phyloP scores from a whole-genome alignment of 1,140 invertebrate genomes.

The Pachyrhynchus sulphureomaculatus region DNA sequence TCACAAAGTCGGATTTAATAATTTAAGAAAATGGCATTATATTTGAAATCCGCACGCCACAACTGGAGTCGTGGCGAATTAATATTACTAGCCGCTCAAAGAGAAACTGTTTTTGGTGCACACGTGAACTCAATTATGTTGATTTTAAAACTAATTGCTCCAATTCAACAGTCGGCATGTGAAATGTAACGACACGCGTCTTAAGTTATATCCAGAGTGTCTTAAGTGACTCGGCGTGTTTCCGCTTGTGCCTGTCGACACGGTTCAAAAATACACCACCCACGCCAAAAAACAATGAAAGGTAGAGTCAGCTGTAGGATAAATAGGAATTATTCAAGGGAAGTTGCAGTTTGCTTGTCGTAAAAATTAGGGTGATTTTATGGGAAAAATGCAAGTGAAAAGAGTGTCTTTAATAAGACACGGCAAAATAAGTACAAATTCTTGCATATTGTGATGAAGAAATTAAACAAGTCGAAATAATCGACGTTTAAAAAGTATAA shows the following conservation, averaged over 20 bases:
- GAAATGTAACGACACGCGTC: constrained; percentile 25
- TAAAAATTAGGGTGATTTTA: too few relatives aligned
- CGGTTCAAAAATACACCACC: constrained; percentile 5
- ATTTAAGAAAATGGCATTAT: constrained; percentile 17
- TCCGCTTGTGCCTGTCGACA: constrained; percentile 16
- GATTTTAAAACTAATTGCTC: constrained; percentile 23
- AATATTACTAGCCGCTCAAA: constrained; percentile 17
- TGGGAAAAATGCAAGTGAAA: too few relatives aligned
- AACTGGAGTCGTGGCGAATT: constrained; percentile 9
- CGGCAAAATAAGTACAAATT: too few relatives aligned
- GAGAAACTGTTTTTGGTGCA: constrained; percentile 9
- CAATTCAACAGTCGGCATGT: constrained; percentile 13
- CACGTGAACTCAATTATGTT: constrained; percentile 23
- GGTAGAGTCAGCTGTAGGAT: neutral
- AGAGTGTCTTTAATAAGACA: too few relatives aligned
- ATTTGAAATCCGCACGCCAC: constrained; percentile 23
- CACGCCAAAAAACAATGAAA: neutral
- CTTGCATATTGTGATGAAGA: too few relatives aligned
- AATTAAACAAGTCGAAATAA: too few relatives aligned
- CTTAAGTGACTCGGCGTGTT: constrained; percentile 25
- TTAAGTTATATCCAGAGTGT: constrained; percentile 23
- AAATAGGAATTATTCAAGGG: too few relatives aligned
- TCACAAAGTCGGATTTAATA: constrained; percentile 11
- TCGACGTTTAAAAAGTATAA: too few relatives aligned
- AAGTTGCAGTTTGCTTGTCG: too few relatives aligned